Base-by-base conservation (phyloP, 2,888 invertebrate genomes). In the Trichopoda pennipes region DNA sequence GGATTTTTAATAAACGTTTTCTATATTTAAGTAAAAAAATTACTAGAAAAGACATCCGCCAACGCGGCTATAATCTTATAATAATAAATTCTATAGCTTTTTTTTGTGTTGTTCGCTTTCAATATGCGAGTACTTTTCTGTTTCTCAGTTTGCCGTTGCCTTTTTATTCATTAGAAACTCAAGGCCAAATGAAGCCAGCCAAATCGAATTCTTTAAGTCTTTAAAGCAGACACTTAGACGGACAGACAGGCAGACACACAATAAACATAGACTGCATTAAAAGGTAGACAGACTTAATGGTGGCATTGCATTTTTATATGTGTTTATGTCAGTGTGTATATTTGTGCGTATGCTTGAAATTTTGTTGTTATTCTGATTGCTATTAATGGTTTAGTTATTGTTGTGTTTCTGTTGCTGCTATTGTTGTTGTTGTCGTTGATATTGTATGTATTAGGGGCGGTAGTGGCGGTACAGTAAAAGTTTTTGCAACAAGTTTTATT, bases 131-230 rank as follows among this genome's bases (percentile, higher is more conserved):
- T 7, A 49, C 9, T 49, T 49, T 32, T 23, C 12, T 58, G 16
- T 64, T 77, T 3, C 53, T 32, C 12, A 28, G 28, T 56, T 51
- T 49, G 42, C 69, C 47, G 70, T 75, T 63, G 75, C 58, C 32
- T 75, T 81, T 79, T 81, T 79, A 60, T 79, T 55, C 83, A 82
- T 84, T 85, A 84, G 84, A 85, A 82, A 79, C 77, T 80, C 85
- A 85, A 85, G 85, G 85, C 85, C 85, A 83, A 79, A 76, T 82
- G 84, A 80, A 83, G 74, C 72, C 80, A 78, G 77, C 63, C 79
- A 76, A 79, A 79, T 72, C 79, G 72, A 82, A 82, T 82, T 79
- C 79, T 82, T 82, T 38, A 79, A 49, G 75, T 76, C 64, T 82
- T 70, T 49, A 17, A 66, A 47, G 79, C 73, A 73, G 66, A 64